A percentile compares a stretch with the other conserved stretches of the same genome.
Evolutionary conservation across 2,113 vertebrate species (phyloP).

Genomic region (Willisornis vidua): DNA sequence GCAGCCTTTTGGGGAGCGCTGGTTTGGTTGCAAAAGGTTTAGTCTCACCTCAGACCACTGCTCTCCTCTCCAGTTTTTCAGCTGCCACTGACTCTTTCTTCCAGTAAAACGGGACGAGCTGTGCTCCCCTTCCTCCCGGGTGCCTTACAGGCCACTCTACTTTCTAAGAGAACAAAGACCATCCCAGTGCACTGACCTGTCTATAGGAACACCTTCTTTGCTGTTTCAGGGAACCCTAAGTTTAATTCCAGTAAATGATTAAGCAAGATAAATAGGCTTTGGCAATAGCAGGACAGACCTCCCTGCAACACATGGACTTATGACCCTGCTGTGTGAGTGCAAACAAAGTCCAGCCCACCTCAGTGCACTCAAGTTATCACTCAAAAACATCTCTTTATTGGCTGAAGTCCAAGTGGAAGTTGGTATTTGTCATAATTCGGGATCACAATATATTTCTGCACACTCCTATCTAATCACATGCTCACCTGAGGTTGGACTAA

Average conservation of each 20-base stretch:
- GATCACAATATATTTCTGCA: neutral
- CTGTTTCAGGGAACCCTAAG: neutral
- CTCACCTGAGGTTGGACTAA: neutral
- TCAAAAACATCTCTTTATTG: neutral
- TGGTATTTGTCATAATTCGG: neutral
- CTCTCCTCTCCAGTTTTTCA: neutral
- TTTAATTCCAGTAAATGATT: neutral
- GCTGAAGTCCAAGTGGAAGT: neutral
- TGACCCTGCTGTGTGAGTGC: neutral
- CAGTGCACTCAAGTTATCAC: neutral
- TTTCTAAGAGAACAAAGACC: neutral
- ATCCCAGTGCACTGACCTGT: neutral
- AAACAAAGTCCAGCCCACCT: neutral
- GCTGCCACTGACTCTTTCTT: neutral
- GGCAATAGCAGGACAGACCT: neutral
- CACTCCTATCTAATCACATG: neutral
- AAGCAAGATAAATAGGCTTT: neutral
- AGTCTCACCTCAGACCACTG: neutral
- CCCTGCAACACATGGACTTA: neutral
- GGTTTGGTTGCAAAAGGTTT: neutral
- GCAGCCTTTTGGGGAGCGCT: neutral
- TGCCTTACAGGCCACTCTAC: neutral
- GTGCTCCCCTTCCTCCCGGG: neutral
- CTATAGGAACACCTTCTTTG: neutral
- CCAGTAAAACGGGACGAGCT: neutral